Percentiles rank a stretch among this genome's conserved stretches.
These are phyloP conservation scores for Eumacrocentrus americanus DNA, from an alignment of 2,888 invertebrate genomes.

Conservation along the genomic window DNA sequence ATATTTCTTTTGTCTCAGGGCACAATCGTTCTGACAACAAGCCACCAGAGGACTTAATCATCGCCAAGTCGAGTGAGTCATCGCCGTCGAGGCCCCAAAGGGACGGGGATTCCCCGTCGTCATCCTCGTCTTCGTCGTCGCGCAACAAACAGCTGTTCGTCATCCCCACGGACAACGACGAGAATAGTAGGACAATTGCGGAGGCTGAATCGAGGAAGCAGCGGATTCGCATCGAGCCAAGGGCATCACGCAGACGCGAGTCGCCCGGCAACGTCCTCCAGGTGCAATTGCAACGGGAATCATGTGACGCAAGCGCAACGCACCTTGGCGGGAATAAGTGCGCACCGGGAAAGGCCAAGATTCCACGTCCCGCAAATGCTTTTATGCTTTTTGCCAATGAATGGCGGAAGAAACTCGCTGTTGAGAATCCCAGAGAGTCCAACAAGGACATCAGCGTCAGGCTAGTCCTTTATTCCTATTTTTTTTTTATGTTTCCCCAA, in stretches of 20 bases:
- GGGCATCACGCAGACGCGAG: slow-evolving; percentile 30
- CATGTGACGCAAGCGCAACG: slow-evolving; percentile 28
- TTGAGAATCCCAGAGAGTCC: slow-evolving; percentile 66
- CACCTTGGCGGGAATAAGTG: slow-evolving; percentile 31
- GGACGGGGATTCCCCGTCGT: slow-evolving; percentile 24
- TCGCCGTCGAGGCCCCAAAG: not conserved
- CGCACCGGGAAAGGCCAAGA: slow-evolving; percentile 57
- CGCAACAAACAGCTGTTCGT: slow-evolving; percentile 12
- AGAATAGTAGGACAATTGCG: not conserved
- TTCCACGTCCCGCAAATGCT: slow-evolving; percentile 69
- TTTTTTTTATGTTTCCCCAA: too few species aligned
- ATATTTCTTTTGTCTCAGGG: slow-evolving; percentile 5
- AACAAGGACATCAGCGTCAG: slow-evolving; percentile 70
- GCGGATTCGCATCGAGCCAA: slow-evolving; percentile 41
- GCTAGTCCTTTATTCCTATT: slow-evolving; percentile 44
- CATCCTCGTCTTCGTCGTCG: slow-evolving; percentile 1
- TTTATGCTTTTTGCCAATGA: slow-evolving; percentile 72
- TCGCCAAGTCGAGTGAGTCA: not conserved
- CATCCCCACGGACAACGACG: slow-evolving; percentile 6
- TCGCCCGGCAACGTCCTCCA: slow-evolving; percentile 36
- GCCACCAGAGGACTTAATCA: not conserved
- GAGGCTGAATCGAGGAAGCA: slow-evolving; percentile 35
- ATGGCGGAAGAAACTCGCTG: slow-evolving; percentile 66
- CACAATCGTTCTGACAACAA: not conserved
- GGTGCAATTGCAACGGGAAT: slow-evolving; percentile 32